Evolutionary conservation across 2,888 invertebrate species (phyloP), one percentile per base, ranked within the genome.

Genomic region (Cinara cedri): DNA sequence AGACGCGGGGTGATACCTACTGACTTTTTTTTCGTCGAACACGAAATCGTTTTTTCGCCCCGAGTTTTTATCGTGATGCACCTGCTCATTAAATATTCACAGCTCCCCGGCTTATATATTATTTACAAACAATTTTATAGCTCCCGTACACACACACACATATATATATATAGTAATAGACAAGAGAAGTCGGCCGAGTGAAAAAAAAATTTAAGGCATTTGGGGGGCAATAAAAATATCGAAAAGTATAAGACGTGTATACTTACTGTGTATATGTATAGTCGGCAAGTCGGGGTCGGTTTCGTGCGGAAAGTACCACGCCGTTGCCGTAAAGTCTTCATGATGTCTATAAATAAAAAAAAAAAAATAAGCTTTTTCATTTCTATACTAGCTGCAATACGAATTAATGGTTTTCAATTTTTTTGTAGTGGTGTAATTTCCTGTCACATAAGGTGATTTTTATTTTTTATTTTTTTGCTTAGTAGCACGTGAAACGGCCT

Each of bases 81-180:
- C 76, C 76, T 68, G 76, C 49, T 60, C 24, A 60, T 78, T 78
- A 68, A 78, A 68, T 60, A 78, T 78, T 78, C 60, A 78, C 68
- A 9, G 21, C 34, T 76, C 46, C 34, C 57, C 16, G 57, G 16
- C 68, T 78, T 46, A 60, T 78, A 78, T 78, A 68, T 78, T 78
- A 78, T 78, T 78, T 78, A 78, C 68, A 60, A 60, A 78, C 76
- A 78, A 78, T 78, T 66, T 68, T 78, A 78, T 78, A 60, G 76
- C 66, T 68, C 60, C 68, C 46, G 42, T 57, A 68, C 68, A 55
- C n/a, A 19, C 11, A 55, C 21, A 55, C 21, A 55, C n/a, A 21
- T 49, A 49, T 49, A 49, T 49, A 16, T 49, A 49, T 49, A 54
- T 1, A 78, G 76, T 78, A 78, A 78, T 78, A 57, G 68, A 70